These are phyloP conservation scores for Athripsodes cinereus DNA, from an alignment of 2,888 invertebrate genomes.

Conservation along the genomic window DNA sequence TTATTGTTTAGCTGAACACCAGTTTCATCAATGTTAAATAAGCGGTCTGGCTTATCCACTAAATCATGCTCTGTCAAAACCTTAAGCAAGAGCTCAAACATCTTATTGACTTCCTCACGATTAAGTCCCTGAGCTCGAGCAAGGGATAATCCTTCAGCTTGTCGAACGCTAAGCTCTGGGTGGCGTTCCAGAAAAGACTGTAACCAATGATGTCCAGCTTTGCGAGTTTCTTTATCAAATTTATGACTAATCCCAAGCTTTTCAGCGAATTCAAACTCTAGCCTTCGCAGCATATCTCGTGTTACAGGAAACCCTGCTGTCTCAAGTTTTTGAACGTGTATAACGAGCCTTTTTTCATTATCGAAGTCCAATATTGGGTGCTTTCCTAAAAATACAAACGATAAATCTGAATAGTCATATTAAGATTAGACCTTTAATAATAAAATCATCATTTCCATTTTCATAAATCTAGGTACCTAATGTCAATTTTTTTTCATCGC, in stretches of 20 bases:
- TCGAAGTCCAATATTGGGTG: background rate
- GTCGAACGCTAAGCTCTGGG: slow-evolving; percentile 1
- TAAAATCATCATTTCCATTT: too few species aligned
- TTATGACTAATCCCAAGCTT: background rate
- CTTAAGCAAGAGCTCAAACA: background rate
- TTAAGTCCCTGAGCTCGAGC: background rate
- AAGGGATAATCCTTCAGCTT: background rate
- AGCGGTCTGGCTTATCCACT: background rate
- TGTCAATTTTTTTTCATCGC: too few species aligned
- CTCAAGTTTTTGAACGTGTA: background rate
- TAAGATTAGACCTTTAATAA: too few species aligned
- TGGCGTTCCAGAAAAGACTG: background rate
- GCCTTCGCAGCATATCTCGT: background rate
- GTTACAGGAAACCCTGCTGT: background rate
- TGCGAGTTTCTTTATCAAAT: background rate
- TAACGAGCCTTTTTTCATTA: background rate
- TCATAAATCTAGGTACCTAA: too few species aligned
- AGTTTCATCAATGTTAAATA: background rate
- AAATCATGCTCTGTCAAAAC: background rate
- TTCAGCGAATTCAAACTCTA: background rate
- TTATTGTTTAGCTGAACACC: background rate
- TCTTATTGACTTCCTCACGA: background rate
- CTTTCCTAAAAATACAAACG: too few species aligned
- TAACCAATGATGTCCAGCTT: background rate
- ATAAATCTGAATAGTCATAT: too few species aligned